These are phyloP conservation scores for Bubo bubo DNA, from an alignment of 2,113 vertebrate genomes.

Conservation along the genomic window DNA sequence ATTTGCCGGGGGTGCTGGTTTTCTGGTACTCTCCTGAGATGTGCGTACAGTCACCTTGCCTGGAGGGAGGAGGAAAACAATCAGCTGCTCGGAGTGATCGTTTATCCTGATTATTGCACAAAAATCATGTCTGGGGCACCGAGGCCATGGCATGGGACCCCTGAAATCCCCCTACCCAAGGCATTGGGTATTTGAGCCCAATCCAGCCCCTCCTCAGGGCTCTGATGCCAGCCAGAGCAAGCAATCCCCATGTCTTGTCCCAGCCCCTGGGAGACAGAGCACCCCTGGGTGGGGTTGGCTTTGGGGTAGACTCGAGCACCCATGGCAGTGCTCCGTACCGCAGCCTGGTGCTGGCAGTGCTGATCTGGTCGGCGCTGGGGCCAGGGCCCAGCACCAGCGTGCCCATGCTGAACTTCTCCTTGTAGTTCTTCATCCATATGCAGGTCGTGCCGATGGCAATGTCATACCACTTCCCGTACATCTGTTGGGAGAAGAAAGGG, in stretches of 20 bases:
- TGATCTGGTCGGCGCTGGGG: not conserved
- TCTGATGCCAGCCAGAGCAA: not conserved
- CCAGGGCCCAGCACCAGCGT: slow-evolving; percentile 75
- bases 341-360: slow-evolving; percentile 60
- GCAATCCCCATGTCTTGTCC: rapidly evolving
- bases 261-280: not conserved
- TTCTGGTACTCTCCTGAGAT: slow-evolving; percentile 63
- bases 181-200: not conserved
- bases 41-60: slow-evolving; percentile 68
- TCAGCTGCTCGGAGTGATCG: not conserved
- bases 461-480: slow-evolving; percentile 87
- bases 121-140: not conserved
- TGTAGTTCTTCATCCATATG: slow-evolving; percentile 70
- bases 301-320: not conserved
- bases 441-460: slow-evolving; percentile 80
- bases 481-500: slow-evolving; percentile 36
- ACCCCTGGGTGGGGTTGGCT: not conserved
- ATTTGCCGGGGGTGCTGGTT: slow-evolving; percentile 68
- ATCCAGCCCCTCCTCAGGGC: not conserved
- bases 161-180: rapidly evolving
- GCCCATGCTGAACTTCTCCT: slow-evolving; percentile 71
- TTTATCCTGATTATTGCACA: not conserved
- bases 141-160: not conserved
- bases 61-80: slow-evolving; percentile 17
- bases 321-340: slow-evolving; percentile 35